These are phyloP conservation scores for Sisyra terminalis DNA, from an alignment of 2,888 invertebrate genomes.

Conservation along the genomic window DNA sequence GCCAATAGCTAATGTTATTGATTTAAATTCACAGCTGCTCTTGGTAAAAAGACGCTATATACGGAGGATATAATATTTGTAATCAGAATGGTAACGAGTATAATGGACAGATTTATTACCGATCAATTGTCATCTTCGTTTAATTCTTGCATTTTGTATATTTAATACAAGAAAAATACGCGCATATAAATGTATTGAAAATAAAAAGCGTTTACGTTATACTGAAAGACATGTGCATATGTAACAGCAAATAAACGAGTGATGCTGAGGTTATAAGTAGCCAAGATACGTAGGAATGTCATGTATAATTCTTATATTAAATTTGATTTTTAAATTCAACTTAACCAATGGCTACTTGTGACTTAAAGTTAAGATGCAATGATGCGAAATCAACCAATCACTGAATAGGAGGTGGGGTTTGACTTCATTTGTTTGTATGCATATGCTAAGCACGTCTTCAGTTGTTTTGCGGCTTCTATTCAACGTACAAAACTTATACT, in stretches of 20 bases:
- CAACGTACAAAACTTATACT: not conserved
- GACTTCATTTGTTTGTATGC: slow-evolving; percentile 5
- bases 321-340: slow-evolving; percentile 6
- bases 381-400: slow-evolving; percentile 9
- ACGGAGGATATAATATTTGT: too few species aligned
- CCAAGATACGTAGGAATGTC: not conserved
- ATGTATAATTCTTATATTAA: slow-evolving; percentile 6
- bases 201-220: too few species aligned
- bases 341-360: slow-evolving; percentile 7
- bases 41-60: too few species aligned
- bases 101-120: too few species aligned
- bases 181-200: too few species aligned
- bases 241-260: not conserved
- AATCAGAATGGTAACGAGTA: too few species aligned
- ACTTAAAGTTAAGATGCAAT: slow-evolving; percentile 4
- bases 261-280: not conserved
- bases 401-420: slow-evolving; percentile 7
- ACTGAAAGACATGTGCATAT: too few species aligned
- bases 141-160: too few species aligned
- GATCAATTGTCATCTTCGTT: too few species aligned
- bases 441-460: slow-evolving; percentile 9
- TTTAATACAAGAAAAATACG: too few species aligned
- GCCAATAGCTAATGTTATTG: too few species aligned
- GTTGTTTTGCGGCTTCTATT: not conserved
- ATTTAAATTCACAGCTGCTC: too few species aligned